Conservation (phyloP, 1,140 invertebrate species). For the Drosophila chauvacae region DNA sequence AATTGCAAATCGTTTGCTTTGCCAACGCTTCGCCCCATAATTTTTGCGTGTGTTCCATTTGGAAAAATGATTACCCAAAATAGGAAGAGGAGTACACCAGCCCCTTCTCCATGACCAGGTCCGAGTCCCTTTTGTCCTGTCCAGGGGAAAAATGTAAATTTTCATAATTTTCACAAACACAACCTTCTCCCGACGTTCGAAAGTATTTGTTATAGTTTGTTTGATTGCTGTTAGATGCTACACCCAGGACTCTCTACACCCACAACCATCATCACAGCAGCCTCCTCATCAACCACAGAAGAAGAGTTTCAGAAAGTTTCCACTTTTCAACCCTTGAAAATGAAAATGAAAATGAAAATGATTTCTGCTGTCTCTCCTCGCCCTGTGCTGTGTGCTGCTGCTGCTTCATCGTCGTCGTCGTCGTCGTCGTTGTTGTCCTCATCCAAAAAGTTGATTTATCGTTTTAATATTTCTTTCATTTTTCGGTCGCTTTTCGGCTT, state of each 20-base stretch:
- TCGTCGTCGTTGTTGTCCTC: slow-evolving; percentile 5
- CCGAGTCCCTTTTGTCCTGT: slow-evolving; percentile 21
- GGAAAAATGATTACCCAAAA: slow-evolving; percentile 11
- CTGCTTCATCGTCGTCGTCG: no score
- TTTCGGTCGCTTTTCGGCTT: neutral
- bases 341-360: slow-evolving; percentile 49
- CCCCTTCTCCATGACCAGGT: neutral
- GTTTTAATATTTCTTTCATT: slow-evolving; percentile 76
- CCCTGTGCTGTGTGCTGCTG: neutral
- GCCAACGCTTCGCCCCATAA: neutral
- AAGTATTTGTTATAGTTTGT: slow-evolving; percentile 66
- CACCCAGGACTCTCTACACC: neutral
- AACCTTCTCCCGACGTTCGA: neutral
- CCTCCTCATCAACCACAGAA: slow-evolving; percentile 50
- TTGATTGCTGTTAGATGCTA: slow-evolving; percentile 58
- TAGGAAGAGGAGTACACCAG: no score
- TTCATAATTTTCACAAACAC: slow-evolving; percentile 69
- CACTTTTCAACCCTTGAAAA: slow-evolving; percentile 56
- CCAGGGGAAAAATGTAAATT: slow-evolving; percentile 72
- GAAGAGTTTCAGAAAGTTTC: slow-evolving; percentile 46
- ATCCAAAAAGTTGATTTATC: slow-evolving; percentile 79
- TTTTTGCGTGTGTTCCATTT: slow-evolving; percentile 6
- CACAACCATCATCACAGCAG: slow-evolving; percentile 2
- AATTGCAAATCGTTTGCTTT: slow-evolving; percentile 84
- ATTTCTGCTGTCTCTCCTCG: slow-evolving; percentile 29